Percentiles rank a stretch among this genome's conserved stretches.
Conservation (phyloP, 2,888 invertebrate species). For the Parnassius mnemosyne region DNA sequence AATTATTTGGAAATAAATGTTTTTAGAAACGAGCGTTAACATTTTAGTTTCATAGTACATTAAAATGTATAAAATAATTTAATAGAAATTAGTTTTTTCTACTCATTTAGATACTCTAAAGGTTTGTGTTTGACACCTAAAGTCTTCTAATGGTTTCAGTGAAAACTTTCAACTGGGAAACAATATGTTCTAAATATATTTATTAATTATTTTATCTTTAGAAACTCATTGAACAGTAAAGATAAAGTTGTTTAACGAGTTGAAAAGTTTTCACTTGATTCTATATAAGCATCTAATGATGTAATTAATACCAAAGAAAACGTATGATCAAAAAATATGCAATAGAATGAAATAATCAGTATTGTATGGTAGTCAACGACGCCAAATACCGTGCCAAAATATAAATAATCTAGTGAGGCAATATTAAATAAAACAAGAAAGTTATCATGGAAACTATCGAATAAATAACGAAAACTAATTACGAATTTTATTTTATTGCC, state of each 20-base stretch:
- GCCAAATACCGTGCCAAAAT: slow-evolving; percentile 74
- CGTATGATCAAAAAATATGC: slow-evolving; percentile 29
- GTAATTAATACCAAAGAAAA: slow-evolving; percentile 20
- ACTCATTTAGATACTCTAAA: slow-evolving; percentile 17
- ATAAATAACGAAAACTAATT: slow-evolving; percentile 60
- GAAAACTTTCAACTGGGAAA: slow-evolving; percentile 17
- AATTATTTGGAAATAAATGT: slow-evolving; percentile 8
- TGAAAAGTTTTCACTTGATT: slow-evolving; percentile 14
- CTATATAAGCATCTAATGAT: slow-evolving; percentile 9
- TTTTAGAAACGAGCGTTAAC: slow-evolving; percentile 5
- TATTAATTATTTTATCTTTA: slow-evolving; percentile 4
- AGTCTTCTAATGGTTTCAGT: slow-evolving; percentile 7
- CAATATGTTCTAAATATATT: neutral
- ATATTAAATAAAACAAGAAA: slow-evolving; percentile 37
- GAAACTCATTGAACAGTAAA: slow-evolving; percentile 1
- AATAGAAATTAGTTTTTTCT: slow-evolving; percentile 19
- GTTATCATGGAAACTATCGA: slow-evolving; percentile 62
- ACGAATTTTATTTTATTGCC: slow-evolving; percentile 36
- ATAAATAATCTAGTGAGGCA: slow-evolving; percentile 40
- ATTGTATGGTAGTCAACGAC: slow-evolving; percentile 36
- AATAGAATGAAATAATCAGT: slow-evolving; percentile 25
- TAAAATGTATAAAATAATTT: slow-evolving; percentile 14
- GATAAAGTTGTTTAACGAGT: neutral
- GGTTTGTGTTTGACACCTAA: slow-evolving; percentile 20
- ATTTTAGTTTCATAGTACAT: slow-evolving; percentile 5